Percentiles rank a stretch among this genome's conserved stretches.
These are phyloP conservation scores for Chiroxiphia lanceolata DNA, from an alignment of 2,797 vertebrate genomes.

Conservation along the genomic window DNA sequence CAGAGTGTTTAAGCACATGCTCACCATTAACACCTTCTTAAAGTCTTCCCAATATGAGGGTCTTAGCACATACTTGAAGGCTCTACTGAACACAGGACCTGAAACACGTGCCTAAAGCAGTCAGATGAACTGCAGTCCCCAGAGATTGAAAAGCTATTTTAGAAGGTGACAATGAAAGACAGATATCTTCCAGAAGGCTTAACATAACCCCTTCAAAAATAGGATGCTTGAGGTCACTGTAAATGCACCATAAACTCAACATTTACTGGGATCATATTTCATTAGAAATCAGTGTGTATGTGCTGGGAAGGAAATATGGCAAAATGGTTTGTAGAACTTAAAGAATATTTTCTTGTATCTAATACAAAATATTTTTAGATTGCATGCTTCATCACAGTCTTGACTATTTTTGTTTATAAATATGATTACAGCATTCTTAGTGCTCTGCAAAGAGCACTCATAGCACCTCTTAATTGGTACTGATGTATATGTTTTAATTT, in stretches of 20 bases:
- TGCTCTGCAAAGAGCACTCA: background rate
- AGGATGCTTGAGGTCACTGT: background rate
- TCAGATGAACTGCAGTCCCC: background rate
- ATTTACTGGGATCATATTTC: background rate
- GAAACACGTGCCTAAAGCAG: accelerated
- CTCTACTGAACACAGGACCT: background rate
- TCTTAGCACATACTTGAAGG: background rate
- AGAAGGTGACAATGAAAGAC: background rate
- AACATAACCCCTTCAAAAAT: background rate
- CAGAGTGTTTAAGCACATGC: background rate
- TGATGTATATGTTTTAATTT: background rate
- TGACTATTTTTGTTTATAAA: background rate
- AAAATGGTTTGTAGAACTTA: background rate
- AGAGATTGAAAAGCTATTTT: background rate
- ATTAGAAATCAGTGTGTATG: background rate
- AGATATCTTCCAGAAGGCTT: background rate
- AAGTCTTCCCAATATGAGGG: background rate
- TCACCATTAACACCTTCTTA: background rate
- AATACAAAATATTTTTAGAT: background rate
- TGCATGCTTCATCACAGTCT: background rate
- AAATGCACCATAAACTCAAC: background rate
- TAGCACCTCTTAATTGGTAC: background rate
- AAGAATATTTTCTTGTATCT: background rate
- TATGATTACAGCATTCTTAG: background rate
- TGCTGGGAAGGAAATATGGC: background rate